Evolutionary conservation across 2,797 vertebrate genomes (phyloP).

Genomic region (Danio jaintianensis): DNA sequence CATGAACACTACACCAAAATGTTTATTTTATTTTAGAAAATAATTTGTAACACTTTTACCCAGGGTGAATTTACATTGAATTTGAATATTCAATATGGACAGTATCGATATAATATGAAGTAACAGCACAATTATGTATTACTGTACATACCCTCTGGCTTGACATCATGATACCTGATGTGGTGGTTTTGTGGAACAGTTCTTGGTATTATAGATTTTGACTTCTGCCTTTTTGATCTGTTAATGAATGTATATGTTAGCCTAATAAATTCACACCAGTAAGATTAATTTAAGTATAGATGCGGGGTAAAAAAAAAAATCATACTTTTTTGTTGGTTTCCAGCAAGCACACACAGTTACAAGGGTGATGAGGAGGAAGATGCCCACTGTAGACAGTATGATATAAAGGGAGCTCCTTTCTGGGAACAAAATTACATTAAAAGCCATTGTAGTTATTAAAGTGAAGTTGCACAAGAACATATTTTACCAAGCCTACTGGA

Average conservation of each 20-base stretch:
- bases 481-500: too few relatives aligned
- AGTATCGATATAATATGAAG: too few relatives aligned
- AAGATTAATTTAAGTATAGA: not conserved
- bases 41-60: too few relatives aligned
- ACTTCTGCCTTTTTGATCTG: slow-evolving; percentile 52
- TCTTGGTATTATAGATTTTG: slow-evolving; percentile 48
- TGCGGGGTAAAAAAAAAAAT: slow-evolving; percentile 6
- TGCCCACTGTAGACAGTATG: slow-evolving; percentile 87
- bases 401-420: slow-evolving; percentile 90
- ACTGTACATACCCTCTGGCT: slow-evolving; percentile 54
- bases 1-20: too few relatives aligned
- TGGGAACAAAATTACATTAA: slow-evolving; percentile 58
- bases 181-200: slow-evolving; percentile 38
- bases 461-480: not conserved
- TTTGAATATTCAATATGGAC: not conserved
- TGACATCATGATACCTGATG: slow-evolving; percentile 50
- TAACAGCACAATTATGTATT: not conserved
- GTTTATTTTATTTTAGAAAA: too few relatives aligned
- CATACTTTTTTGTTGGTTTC: slow-evolving; percentile 88
- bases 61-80: not conserved
- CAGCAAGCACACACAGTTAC: slow-evolving; percentile 90
- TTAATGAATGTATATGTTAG: slow-evolving; percentile 9
- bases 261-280: not conserved
- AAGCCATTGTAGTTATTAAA: not conserved
- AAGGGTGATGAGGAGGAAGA: slow-evolving; percentile 87